phyloP scores from a whole-genome alignment of 2,888 invertebrate genomes.

The Acrocyrtus sp. region DNA sequence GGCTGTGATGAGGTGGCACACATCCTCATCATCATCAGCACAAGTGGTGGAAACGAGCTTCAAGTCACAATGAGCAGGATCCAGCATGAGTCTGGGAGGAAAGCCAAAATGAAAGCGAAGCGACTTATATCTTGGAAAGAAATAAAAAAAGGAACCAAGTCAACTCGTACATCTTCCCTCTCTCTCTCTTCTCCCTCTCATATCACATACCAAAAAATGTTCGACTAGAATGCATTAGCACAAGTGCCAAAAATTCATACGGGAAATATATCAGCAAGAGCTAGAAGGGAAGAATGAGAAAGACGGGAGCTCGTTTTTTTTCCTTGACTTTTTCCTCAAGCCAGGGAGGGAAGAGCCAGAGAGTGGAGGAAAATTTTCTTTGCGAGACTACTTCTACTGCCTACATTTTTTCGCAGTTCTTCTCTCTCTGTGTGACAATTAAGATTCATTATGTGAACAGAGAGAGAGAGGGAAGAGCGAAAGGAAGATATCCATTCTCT shows the following conservation, averaged over 20 bases:
- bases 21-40: slow-evolving; percentile 1
- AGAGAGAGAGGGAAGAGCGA: too few species aligned
- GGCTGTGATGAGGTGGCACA: neutral
- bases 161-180: too few species aligned
- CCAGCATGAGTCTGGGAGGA: too few species aligned
- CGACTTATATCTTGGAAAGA: too few species aligned
- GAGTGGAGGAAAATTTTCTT: neutral
- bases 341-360: neutral
- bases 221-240: slow-evolving; percentile 51
- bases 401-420: neutral
- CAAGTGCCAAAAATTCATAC: slow-evolving; percentile 53
- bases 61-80: too few species aligned
- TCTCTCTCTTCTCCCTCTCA: neutral
- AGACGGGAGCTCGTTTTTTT: slow-evolving; percentile 5
- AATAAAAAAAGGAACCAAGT: too few species aligned
- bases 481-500: slow-evolving; percentile 2
- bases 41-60: too few species aligned
- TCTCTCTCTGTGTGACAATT: slow-evolving; percentile 40
- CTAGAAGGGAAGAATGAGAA: slow-evolving; percentile 1
- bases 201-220: slow-evolving; percentile 19
- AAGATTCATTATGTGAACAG: slow-evolving; percentile 28
- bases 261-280: slow-evolving; percentile 43
- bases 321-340: slow-evolving; percentile 10
- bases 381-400: neutral
- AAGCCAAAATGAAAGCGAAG: too few species aligned